phyloP scores from a whole-genome alignment of 2,888 invertebrate genomes.

The Troilus luridus region DNA sequence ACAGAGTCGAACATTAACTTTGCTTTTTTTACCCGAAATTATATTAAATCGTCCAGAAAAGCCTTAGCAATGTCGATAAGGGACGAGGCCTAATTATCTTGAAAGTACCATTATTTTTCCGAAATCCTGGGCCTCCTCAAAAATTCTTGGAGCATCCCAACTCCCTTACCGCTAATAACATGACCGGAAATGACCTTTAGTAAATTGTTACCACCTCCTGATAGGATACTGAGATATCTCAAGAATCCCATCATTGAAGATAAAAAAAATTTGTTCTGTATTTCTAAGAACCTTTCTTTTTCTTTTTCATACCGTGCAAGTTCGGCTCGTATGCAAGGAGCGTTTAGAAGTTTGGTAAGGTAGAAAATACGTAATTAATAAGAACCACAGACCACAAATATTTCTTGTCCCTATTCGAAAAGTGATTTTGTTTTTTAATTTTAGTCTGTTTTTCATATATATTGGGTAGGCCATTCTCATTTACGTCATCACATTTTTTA shows the following conservation, averaged over 20 bases:
- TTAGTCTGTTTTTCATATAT: no score
- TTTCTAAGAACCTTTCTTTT: background rate
- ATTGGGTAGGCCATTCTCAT: no score
- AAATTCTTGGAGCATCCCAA: background rate
- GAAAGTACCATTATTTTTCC: background rate
- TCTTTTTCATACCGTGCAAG: background rate
- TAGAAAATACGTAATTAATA: background rate
- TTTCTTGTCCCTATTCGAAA: background rate
- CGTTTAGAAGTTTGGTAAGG: background rate
- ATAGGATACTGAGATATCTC: background rate
- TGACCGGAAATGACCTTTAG: conserved; percentile 10
- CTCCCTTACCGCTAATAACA: background rate
- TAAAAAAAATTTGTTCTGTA: background rate
- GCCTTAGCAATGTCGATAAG: background rate
- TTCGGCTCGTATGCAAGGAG: background rate
- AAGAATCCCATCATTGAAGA: background rate
- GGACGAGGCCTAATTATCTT: background rate
- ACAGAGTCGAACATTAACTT: background rate
- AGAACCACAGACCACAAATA: background rate
- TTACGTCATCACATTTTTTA: no score
- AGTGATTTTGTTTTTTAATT: background rate
- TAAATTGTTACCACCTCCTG: background rate
- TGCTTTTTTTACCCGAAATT: background rate
- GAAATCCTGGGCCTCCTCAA: background rate
- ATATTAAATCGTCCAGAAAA: background rate